phyloP scores from a whole-genome alignment of 2,888 invertebrate genomes.

The Microplitis deprimator region DNA sequence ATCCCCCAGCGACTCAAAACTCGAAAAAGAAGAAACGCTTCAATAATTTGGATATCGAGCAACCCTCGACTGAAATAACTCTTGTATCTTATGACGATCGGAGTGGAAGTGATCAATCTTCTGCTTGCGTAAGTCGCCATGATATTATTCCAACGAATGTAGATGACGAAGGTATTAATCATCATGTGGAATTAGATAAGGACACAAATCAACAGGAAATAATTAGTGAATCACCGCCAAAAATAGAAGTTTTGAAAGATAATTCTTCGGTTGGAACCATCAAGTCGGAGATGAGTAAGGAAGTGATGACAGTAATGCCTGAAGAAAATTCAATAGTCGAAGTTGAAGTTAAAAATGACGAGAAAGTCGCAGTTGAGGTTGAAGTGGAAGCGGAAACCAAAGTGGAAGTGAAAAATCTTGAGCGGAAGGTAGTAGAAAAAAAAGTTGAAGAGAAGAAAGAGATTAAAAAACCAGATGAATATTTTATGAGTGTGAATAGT shows the following conservation, averaged over 20 bases:
- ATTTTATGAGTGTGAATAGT: slow-evolving; percentile 5
- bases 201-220: slow-evolving; percentile 2
- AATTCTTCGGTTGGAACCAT: not conserved
- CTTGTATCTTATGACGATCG: slow-evolving; percentile 32
- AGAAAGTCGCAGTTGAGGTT: not conserved
- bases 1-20: not conserved
- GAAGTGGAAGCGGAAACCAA: no score
- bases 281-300: not conserved
- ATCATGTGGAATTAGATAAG: not conserved
- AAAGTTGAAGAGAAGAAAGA: not conserved
- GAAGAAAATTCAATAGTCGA: slow-evolving; percentile 9
- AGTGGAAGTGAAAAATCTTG: not conserved
- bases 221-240: not conserved
- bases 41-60: slow-evolving; percentile 47
- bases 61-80: slow-evolving; percentile 55
- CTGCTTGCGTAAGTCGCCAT: not conserved
- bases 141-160: not conserved
- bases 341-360: slow-evolving; percentile 16
- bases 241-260: slow-evolving; percentile 3
- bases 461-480: not conserved
- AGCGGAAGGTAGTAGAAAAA: not conserved
- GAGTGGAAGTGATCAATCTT: not conserved
- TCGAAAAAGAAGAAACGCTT: slow-evolving; percentile 30
- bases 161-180: not conserved
- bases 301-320: not conserved